Evolutionary conservation across 2,888 invertebrate species (phyloP).

Genomic region (Trissoscelio sp.): DNA sequence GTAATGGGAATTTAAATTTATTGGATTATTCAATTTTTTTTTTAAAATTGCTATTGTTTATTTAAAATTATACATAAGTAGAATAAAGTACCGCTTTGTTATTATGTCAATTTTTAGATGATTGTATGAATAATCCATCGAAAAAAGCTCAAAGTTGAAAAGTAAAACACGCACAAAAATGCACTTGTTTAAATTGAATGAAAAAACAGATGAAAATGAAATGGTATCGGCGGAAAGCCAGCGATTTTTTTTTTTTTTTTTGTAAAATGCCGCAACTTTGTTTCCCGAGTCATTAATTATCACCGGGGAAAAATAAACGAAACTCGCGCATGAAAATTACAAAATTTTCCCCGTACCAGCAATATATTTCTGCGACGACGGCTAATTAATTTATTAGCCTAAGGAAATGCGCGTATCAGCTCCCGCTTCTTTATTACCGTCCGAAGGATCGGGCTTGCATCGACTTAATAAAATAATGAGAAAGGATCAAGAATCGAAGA

Average conservation of each 20-base stretch:
- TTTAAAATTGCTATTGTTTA: too few relatives aligned
- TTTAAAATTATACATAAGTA: too few relatives aligned
- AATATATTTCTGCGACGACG: slow-evolving; percentile 56
- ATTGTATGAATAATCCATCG: background rate
- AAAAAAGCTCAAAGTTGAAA: background rate
- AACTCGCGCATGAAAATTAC: slow-evolving; percentile 48
- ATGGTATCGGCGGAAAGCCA: slow-evolving; percentile 19
- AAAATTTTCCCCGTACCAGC: slow-evolving; percentile 46
- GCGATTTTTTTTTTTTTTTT: too few relatives aligned
- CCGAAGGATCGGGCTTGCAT: slow-evolving; percentile 54
- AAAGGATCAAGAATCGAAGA: slow-evolving; percentile 59
- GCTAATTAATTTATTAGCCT: slow-evolving; percentile 63
- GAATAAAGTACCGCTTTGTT: too few relatives aligned
- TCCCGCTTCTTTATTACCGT: slow-evolving; percentile 55
- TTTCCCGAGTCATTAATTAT: slow-evolving; percentile 55
- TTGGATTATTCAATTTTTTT: too few relatives aligned
- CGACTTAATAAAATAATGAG: slow-evolving; percentile 67
- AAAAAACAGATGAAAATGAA: slow-evolving; percentile 19
- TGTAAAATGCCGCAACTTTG: slow-evolving; percentile 45
- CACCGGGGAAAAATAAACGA: slow-evolving; percentile 38
- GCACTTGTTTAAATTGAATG: background rate
- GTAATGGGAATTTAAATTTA: too few relatives aligned
- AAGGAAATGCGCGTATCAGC: slow-evolving; percentile 41
- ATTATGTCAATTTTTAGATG: too few relatives aligned
- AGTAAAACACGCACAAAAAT: background rate